Conservation (phyloP, 2,797 vertebrate species). For the Gymnodraco acuticeps region DNA sequence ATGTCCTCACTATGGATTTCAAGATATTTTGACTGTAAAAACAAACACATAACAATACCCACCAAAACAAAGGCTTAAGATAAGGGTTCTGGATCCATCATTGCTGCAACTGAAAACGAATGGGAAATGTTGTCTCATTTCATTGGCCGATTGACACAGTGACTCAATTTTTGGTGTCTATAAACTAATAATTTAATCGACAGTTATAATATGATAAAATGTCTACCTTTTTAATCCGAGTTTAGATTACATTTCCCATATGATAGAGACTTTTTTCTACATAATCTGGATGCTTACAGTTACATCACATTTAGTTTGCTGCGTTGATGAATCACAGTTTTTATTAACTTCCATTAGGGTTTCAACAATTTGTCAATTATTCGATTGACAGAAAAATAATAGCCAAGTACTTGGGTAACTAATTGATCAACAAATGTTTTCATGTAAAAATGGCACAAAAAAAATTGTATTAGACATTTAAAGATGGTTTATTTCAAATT, state of each 20-base stretch:
- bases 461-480: no score
- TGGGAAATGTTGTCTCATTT: not conserved
- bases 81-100: not conserved
- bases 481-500: no score
- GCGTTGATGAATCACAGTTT: no score
- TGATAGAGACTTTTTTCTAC: not conserved
- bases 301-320: no score
- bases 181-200: not conserved
- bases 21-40: not conserved
- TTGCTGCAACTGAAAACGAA: not conserved
- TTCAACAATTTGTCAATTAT: no score
- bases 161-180: not conserved
- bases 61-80: not conserved
- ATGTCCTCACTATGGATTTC: not conserved
- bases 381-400: no score
- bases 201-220: not conserved
- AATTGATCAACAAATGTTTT: no score
- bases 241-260: not conserved
- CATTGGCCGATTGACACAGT: no score
- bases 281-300: no score
- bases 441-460: no score
- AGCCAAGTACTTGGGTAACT: no score
- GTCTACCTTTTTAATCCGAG: not conserved
- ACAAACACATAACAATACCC: not conserved
- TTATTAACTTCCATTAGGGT: no score